A percentile compares a stretch with the other conserved stretches of the same genome.
Evolutionary conservation across 2,888 invertebrate species (phyloP).

Genomic region (Oscheius myriophilus): DNA sequence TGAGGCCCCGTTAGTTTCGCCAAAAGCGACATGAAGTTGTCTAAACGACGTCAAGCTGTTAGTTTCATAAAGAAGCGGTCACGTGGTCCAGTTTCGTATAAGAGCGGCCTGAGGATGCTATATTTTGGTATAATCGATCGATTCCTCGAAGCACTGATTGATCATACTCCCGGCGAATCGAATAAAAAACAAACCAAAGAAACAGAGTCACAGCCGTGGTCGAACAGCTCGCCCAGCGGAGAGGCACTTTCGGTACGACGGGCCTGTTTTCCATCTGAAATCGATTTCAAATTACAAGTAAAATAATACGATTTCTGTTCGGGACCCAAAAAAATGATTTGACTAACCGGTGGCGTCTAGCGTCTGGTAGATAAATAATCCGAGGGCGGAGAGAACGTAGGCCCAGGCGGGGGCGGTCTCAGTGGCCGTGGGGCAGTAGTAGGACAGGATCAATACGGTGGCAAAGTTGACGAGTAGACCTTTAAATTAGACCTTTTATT

Average conservation of each 20-base stretch:
- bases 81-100: too few relatives aligned
- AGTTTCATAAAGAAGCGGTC: too few relatives aligned
- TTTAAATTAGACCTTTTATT: not conserved
- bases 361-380: slow-evolving; percentile 95
- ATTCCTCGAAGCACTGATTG: not conserved
- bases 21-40: too few relatives aligned
- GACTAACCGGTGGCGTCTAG: slow-evolving; percentile 87
- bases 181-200: slow-evolving; percentile 78
- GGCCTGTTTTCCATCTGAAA: slow-evolving; percentile 90
- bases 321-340: too few relatives aligned
- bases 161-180: not conserved
- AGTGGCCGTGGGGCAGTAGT: slow-evolving; percentile 90
- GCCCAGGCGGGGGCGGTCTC: slow-evolving; percentile 91
- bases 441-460: slow-evolving; percentile 89
- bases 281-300: not conserved
- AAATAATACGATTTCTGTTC: too few relatives aligned
- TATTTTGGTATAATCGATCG: too few relatives aligned
- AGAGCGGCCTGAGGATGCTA: too few relatives aligned
- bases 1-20: too few relatives aligned
- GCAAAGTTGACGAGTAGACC: slow-evolving; percentile 79
- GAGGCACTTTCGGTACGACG: slow-evolving; percentile 89
- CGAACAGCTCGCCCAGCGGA: slow-evolving; percentile 96
- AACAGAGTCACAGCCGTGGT: slow-evolving; percentile 98
- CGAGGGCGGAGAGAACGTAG: slow-evolving; percentile 88
- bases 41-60: too few relatives aligned